These are phyloP conservation scores for Ciconia nigra DNA, from an alignment of 2,797 vertebrate genomes.

Conservation along the genomic window DNA sequence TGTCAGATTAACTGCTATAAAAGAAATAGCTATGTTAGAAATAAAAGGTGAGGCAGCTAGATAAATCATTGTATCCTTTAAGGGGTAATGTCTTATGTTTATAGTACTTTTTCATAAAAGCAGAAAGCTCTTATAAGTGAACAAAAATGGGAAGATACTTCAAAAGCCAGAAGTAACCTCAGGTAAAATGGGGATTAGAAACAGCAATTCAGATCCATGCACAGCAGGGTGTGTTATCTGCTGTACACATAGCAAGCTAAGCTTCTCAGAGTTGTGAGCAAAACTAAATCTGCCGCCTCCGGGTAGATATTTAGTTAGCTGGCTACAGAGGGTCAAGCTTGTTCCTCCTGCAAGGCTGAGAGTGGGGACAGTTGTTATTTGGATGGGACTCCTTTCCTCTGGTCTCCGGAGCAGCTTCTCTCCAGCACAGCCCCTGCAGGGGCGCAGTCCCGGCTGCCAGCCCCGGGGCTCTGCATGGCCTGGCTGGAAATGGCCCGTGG, in stretches of 20 bases:
- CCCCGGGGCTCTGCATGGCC: fast-evolving
- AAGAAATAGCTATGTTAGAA: not conserved
- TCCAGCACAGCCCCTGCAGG: fast-evolving
- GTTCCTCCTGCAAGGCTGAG: not conserved
- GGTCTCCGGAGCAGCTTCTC: not conserved
- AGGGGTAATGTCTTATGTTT: not conserved
- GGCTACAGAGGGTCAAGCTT: not conserved
- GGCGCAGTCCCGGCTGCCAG: fast-evolving
- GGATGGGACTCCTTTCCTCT: not conserved
- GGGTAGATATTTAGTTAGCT: not conserved
- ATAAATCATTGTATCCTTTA: not conserved
- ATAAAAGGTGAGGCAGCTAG: not conserved
- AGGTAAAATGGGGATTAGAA: not conserved
- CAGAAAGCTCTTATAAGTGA: not conserved
- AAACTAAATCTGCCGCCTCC: not conserved
- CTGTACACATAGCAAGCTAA: not conserved
- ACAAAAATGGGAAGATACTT: not conserved
- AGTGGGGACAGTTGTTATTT: not conserved
- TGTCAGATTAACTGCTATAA: not conserved
- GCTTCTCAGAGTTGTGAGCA: not conserved
- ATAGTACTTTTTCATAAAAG: not conserved
- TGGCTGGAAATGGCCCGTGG: fast-evolving
- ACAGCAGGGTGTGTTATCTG: not conserved
- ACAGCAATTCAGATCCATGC: not conserved
- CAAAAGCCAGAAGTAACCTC: not conserved